Base-by-base conservation (phyloP, 92 coral and sea anemone species). In the Palythoa heliodiscus region DNA sequence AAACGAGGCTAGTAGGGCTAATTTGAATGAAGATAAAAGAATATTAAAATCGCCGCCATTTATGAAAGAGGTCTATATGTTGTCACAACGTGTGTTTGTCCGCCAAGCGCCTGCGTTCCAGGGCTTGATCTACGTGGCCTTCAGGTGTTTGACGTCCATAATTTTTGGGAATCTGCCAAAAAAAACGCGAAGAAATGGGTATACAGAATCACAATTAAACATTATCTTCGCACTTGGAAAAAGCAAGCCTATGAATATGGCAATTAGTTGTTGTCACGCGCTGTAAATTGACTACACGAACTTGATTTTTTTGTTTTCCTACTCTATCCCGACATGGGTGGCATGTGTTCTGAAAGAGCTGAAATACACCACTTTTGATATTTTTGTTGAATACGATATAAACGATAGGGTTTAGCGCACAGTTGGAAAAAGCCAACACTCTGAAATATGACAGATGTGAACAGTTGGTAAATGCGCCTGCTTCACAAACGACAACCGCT, bases 351-450 rank as follows among this genome's bases (percentile, higher is more conserved):
- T 5, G 60, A 80, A 80, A 66, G 24, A 80, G 15, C n/a, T 25
- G 47, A 29, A 14, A 24, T 52, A 66, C 22, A 23, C 63, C 74
- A 22, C 8, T 80, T 37, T 50, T 80, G 23, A 66, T 43, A 39
- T 80, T 66, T 23, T 70, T 80, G 74, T 80, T 66, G 38, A 80
- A 80, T 67, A 47, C 29, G 3, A 68, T 20, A 40, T 66, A 80
- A 66, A 63, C 84, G 47, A 80, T n/a, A 20, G 84, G 84, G 40
- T 66, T 80, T 14, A 80, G 50, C 2, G 84, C 84, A 80, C 73
- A 80, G 74, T 80, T 80, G 19, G 84, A 52, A 80, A 80, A 80
- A 43, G 84, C 84, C 84, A 80, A n/a, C 47, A 66, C 61, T 20
- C 58, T 66, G 61, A 80, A 70, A 47, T 66, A 48, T 19, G 84